phyloP scores from a whole-genome alignment of 2,797 vertebrate species.

The Hylomyscus alleni region DNA sequence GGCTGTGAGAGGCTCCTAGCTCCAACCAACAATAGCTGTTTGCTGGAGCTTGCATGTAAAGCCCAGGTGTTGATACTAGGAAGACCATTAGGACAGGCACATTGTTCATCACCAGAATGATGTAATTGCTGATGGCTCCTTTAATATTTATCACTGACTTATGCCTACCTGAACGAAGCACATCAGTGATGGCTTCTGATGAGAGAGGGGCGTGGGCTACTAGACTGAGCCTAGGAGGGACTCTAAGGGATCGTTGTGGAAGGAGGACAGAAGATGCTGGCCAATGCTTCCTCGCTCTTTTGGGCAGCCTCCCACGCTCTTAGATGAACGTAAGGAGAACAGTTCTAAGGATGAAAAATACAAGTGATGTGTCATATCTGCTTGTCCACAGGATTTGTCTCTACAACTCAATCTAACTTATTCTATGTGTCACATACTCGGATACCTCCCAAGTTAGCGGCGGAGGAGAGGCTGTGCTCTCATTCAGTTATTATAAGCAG shows the following conservation, averaged over 20 bases:
- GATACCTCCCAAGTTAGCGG: not conserved
- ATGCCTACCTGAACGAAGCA: not conserved
- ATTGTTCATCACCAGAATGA: slow-evolving; percentile 4
- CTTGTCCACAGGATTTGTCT: not conserved
- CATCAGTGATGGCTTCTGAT: not conserved
- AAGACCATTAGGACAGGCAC: not conserved
- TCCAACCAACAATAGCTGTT: slow-evolving; percentile 27
- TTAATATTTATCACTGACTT: slow-evolving; percentile 26
- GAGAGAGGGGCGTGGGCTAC: not conserved
- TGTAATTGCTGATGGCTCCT: not conserved
- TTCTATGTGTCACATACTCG: not conserved
- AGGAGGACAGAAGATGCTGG: not conserved
- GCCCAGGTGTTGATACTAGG: not conserved
- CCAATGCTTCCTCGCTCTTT: not conserved
- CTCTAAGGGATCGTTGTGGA: not conserved
- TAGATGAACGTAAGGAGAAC: not conserved
- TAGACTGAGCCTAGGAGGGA: not conserved
- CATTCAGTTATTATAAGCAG: not conserved
- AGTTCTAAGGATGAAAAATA: not conserved
- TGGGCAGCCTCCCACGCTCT: not conserved
- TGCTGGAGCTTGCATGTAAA: not conserved
- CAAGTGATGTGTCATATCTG: not conserved
- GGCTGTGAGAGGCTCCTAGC: slow-evolving; percentile 38
- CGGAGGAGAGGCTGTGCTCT: not conserved
- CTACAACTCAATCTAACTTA: not conserved